Evolutionary conservation across 2,888 invertebrate genomes (phyloP).

Genomic region (Mechanitis mazaeus): DNA sequence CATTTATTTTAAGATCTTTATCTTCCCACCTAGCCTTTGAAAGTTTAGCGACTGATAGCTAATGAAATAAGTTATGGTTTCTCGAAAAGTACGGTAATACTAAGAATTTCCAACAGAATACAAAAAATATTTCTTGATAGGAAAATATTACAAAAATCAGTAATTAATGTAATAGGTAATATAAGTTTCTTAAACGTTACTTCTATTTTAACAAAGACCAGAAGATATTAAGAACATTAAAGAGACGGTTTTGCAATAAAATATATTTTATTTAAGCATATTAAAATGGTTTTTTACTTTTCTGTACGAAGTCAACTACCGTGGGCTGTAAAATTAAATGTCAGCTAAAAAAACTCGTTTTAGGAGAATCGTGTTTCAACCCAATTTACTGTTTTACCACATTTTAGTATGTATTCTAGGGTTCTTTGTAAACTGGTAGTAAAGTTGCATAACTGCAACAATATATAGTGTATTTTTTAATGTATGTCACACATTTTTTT

Average conservation of each 20-base stretch:
- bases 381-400: background rate
- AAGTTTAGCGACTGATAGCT: background rate
- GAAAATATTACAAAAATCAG: too few relatives aligned
- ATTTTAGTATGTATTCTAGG: background rate
- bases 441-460: too few relatives aligned
- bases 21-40: conserved; percentile 13
- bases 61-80: background rate
- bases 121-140: too few relatives aligned
- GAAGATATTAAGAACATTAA: background rate
- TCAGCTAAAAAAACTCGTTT: conserved; percentile 3
- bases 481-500: too few relatives aligned
- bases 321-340: background rate
- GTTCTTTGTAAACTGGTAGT: background rate
- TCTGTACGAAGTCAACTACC: background rate
- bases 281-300: background rate
- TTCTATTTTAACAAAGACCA: too few relatives aligned
- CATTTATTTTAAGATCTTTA: conserved; percentile 24
- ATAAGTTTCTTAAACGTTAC: too few relatives aligned
- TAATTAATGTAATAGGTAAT: too few relatives aligned
- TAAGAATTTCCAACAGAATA: too few relatives aligned
- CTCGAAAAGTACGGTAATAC: too few relatives aligned
- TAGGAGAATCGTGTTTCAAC: background rate
- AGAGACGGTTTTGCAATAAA: background rate
- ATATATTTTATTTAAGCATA: background rate
- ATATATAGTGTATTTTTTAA: too few relatives aligned